Conservation (phyloP, 2,113 vertebrate genomes). For the Probosciger aterrimus region DNA sequence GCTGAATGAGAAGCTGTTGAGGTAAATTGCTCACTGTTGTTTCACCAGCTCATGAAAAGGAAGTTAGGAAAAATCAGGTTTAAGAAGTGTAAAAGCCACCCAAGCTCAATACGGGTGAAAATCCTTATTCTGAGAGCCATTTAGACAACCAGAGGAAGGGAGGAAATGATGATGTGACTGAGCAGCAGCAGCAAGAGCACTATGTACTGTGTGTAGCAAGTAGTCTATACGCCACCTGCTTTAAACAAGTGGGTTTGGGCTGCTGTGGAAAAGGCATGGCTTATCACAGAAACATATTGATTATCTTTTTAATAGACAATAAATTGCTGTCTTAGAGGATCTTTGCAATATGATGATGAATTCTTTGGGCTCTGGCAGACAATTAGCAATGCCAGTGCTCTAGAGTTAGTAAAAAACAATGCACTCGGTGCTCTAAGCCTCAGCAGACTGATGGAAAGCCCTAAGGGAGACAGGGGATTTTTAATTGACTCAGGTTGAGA, state of each 20-base stretch:
- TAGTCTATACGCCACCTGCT: background rate
- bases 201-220: background rate
- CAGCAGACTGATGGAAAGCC: background rate
- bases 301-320: background rate
- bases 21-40: background rate
- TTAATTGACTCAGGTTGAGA: background rate
- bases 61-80: background rate
- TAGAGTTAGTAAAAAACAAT: background rate
- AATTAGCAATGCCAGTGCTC: background rate
- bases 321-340: background rate
- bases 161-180: background rate
- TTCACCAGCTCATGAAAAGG: background rate
- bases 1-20: background rate
- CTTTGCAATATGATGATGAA: background rate
- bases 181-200: background rate
- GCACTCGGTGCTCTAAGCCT: background rate
- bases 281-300: background rate
- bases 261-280: background rate
- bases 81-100: background rate
- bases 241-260: background rate
- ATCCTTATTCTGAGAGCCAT: background rate
- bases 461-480: background rate
- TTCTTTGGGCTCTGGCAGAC: background rate
- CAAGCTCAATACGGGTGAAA: background rate
- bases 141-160: background rate